phyloP scores from a whole-genome alignment of 2,797 vertebrate genomes.

The Tragopan temminckii region DNA sequence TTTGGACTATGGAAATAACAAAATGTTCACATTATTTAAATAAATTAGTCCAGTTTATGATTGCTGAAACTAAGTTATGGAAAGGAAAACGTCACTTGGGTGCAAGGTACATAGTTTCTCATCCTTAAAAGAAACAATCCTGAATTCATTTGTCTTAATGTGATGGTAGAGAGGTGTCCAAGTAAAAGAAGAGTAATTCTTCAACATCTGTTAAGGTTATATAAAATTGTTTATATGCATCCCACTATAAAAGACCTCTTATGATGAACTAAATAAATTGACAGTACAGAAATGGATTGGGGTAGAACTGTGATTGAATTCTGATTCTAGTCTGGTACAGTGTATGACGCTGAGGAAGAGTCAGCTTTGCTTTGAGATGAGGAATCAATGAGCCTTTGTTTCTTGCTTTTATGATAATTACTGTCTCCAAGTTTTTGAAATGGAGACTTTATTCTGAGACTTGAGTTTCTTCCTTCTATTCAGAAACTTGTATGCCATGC shows the following conservation, averaged over 20 bases:
- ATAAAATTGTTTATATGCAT: background rate
- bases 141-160: background rate
- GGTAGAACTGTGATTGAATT: background rate
- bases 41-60: background rate
- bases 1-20: background rate
- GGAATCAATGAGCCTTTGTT: background rate
- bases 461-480: background rate
- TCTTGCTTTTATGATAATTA: background rate
- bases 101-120: fast-evolving
- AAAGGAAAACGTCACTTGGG: background rate
- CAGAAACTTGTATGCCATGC: background rate
- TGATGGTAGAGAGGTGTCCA: background rate
- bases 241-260: background rate
- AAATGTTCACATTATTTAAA: background rate
- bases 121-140: background rate
- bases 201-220: background rate
- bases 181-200: background rate
- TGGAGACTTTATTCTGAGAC: background rate
- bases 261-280: background rate
- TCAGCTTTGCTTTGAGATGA: background rate
- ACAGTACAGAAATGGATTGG: background rate
- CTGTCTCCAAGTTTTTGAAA: background rate
- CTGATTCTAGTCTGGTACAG: background rate
- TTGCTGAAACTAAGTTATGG: background rate
- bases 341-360: background rate